Conservation (phyloP, 2,113 vertebrate species). For the Mus spicilegus region DNA sequence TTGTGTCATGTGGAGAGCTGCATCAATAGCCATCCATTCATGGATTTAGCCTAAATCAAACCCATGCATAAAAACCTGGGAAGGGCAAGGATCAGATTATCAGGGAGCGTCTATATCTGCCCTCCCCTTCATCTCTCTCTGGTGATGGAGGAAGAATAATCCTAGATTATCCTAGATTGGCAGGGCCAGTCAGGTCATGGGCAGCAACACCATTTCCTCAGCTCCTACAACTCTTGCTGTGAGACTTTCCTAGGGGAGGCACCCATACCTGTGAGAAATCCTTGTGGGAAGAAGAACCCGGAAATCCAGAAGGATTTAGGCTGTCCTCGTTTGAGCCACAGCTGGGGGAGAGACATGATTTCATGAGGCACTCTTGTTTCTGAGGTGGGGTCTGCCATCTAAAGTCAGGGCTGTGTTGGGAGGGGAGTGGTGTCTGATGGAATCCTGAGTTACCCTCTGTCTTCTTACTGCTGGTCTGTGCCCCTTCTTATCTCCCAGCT, state of each 20-base stretch:
- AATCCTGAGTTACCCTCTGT: not conserved
- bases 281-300: constrained; percentile 90
- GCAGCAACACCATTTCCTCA: not conserved
- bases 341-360: constrained; percentile 70
- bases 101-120: not conserved
- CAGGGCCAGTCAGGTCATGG: not conserved
- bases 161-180: not conserved
- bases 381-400: not conserved
- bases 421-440: not conserved
- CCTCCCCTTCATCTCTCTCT: not conserved
- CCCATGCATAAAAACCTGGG: not conserved
- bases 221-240: not conserved
- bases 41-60: not conserved
- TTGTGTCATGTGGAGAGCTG: no score
- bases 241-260: not conserved
- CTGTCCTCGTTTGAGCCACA: constrained; percentile 87
- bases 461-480: not conserved
- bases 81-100: not conserved
- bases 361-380: not conserved
- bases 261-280: constrained; percentile 89
- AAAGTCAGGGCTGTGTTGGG: not conserved
- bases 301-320: constrained; percentile 91
- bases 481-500: not conserved
- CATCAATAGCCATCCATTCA: not conserved
- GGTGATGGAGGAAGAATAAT: not conserved